These are phyloP conservation scores for Remorina albescens DNA, from an alignment of 2,797 vertebrate genomes.

Conservation along the genomic window DNA sequence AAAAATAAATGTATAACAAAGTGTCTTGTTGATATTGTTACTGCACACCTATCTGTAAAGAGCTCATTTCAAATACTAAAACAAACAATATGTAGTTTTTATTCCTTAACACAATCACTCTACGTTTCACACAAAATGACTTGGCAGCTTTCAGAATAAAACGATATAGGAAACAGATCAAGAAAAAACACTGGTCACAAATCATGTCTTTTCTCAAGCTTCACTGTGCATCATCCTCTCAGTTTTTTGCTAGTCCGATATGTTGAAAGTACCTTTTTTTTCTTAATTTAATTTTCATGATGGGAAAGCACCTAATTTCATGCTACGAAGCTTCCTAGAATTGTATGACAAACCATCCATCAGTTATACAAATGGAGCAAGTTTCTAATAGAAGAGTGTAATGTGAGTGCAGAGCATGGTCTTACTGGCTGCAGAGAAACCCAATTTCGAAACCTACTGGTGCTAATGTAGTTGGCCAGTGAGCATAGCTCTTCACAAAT, in stretches of 20 bases:
- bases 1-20: neutral
- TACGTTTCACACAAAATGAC: no score
- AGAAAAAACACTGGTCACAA: neutral
- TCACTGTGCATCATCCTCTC: neutral
- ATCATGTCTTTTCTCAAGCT: neutral
- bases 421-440: neutral
- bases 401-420: conserved; percentile 7
- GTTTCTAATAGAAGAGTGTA: neutral
- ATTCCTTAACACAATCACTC: neutral
- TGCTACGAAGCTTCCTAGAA: neutral
- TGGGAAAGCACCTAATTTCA: conserved; percentile 20
- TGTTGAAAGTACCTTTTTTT: neutral
- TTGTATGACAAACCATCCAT: conserved; percentile 1
- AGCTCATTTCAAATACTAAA: no score
- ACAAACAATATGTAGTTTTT: neutral
- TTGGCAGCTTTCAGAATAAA: neutral
- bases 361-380: neutral
- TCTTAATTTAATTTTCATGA: conserved; percentile 13
- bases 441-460: neutral
- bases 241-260: conserved; percentile 5
- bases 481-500: neutral
- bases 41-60: no score
- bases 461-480: conserved; percentile 1
- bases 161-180: neutral
- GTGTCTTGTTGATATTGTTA: no score